Evolutionary conservation across 2,888 invertebrate species (phyloP), one percentile per base, ranked within the genome.

Genomic region (Caenorhabditis sinica): DNA sequence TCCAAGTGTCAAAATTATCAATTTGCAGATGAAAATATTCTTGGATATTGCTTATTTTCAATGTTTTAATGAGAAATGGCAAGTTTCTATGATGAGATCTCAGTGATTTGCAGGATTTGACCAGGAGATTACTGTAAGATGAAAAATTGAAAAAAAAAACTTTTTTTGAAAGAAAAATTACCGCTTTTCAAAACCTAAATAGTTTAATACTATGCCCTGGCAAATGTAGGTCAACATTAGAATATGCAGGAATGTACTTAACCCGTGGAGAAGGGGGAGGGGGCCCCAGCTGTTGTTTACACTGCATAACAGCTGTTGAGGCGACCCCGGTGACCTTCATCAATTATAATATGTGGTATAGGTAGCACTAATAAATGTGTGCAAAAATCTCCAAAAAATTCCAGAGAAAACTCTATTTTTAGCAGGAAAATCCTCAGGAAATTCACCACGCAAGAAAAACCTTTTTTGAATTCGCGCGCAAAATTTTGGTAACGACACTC

Each of bases 401-500:
- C 2, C n/a, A 17, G 15, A 51, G 51, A 13, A 33, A n/a, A 69
- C 4, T 53, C 23, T 53, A 4, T 30, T 49, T 66, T 66, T 30
- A 5, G 15, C 13, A 5, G 43, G 4, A 51, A n/a, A 56, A 30
- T 56, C 20, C 11, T n/a, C n/a, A n/a, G n/a, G n/a, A 9, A n/a
- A 61, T 61, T 73, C 6, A 49, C n/a, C n/a, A 49, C n/a, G 28
- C 43, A 25, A 20, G 1, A 6, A 36, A 61, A 61, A 61, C 30
- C 13, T 0, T 6, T 20, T 33, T 69, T 60, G n/a, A 20, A 51
- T 28, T 45, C 45, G 20, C 68, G 68, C n/a, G 33, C 36, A 17
- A n/a, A n/a, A n/a, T n/a, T n/a, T n/a, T n/a, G n/a, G n/a, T 28
- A 28, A 77, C 76, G 76, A 77, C 36, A 28, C 69, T 77, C 76